Base-by-base conservation (phyloP, 2,113 vertebrate genomes). In the Centropus unirufus region DNA sequence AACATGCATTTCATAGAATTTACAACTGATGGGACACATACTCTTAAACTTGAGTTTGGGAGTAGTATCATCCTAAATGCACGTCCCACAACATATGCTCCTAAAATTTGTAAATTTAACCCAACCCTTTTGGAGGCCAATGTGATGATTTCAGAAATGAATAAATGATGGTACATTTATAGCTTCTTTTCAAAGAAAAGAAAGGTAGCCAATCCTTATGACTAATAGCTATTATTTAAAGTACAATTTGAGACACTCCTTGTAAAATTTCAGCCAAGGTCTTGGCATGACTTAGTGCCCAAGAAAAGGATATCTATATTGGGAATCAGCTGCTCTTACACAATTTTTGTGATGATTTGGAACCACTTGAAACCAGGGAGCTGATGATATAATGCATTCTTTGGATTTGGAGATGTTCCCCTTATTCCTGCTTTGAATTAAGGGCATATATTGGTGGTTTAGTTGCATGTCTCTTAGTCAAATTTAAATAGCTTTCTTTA, bases 171-270 rank as follows among this genome's bases (percentile, higher is more conserved):
- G 69, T 89, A 82, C 82, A 96, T 97, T 93, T 95, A 95, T 95
- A 95, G 81, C 40, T 82, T 78, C 62, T 95, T 96, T 97, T 94
- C 81, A 96, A 87, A 95, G 95, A 92, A 93, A 93, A 93, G 95
- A 93, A 93, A 97, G 94, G 93, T 97, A 91, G 95, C 96, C 95
- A 95, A 97, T 89, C 80, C 84, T 95, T 95, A 95, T 96, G 94
- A 96, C 91, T 95, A 96, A 97, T 82, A 92, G 84, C 73, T 83
- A 85, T 92, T 95, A 95, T 96, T 96, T 95, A 92, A 95, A 97
- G 91, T 93, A 92, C 83, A 89, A 91, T 95, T 12, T 87, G 87
- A 95, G 91, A 82, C 30, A 2, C 74, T 80, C 57, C 83, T 93
- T 87, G 81, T 96, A 97, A 97, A 95, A 92, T 79, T 95, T 93